Base-by-base conservation (phyloP, 1,140 invertebrate genomes). In the Brachionus angularis region DNA sequence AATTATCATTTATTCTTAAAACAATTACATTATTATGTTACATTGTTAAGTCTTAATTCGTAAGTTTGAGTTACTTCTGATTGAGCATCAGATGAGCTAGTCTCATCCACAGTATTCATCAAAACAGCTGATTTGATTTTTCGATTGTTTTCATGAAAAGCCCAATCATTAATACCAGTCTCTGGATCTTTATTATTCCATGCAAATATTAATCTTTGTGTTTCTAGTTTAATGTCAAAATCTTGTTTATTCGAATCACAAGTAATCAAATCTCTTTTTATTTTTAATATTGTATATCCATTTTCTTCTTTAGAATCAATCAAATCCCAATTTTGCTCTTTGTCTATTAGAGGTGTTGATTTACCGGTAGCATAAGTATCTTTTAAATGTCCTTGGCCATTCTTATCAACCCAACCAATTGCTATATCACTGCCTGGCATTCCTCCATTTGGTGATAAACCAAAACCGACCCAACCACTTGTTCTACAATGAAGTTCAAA, bases 371-470 rank as follows among this genome's bases (percentile, higher is more conserved):
- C 62, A 23, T 47, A 21, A 5, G 42, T 34, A 21, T 47, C 62
- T 25, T 49, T 67, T 31, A 67, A 14, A 67, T 47, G 25, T 29
- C 21, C 39, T n/a, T 67, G 23, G 4, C 62, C 42, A 25, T 46
- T 21, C 4, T n/a, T 42, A 34, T 29, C 23, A 16, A 67, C 62
- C 62, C 62, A 92, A n/a, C 86, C 85, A 10, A 91, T 81, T 2
- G 91, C 84, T 72, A 93, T 86, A 81, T 93, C 90, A 1, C 89
- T 87, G 10, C 86, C 86, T 74, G 84, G 84, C 89, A 91, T 91
- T 75, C 86, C 85, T 55, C 88, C 87, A 78, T 87, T 87, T 71
- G 85, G 85, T 73, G 88, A 90, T 77, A 90, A 88, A 58, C 89
- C 89, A 75, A 91, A 86, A 23, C 88, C 89, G 71, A 91, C 85